Evolutionary conservation across 2,113 vertebrate genomes (phyloP).

Genomic region (Piaya cayana): DNA sequence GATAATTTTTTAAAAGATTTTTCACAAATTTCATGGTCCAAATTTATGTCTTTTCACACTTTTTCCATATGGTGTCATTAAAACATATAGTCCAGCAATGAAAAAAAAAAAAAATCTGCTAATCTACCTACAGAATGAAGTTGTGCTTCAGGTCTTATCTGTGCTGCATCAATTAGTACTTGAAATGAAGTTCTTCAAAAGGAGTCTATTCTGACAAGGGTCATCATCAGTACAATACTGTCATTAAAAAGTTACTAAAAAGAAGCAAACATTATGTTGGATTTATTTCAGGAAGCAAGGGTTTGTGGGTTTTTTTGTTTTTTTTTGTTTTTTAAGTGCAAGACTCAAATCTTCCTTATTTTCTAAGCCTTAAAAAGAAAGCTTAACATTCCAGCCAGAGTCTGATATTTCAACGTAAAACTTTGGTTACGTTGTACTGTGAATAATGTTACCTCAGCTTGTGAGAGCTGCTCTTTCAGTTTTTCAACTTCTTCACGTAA

Average conservation of each 20-base stretch:
- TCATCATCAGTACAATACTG: background rate
- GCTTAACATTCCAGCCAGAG: background rate
- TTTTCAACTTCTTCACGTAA: conserved; percentile 97
- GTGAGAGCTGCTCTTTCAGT: conserved; percentile 91
- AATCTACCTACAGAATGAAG: background rate
- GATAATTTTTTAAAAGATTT: background rate
- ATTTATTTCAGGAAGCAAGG: background rate
- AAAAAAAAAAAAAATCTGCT: background rate
- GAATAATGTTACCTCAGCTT: conserved; percentile 86
- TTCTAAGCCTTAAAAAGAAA: background rate
- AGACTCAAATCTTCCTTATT: background rate
- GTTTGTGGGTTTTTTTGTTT: background rate
- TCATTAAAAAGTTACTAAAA: background rate
- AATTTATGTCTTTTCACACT: background rate
- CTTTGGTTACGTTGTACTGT: background rate
- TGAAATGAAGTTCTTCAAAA: background rate
- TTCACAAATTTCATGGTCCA: background rate
- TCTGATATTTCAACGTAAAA: background rate
- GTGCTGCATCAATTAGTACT: background rate
- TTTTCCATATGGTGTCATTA: background rate
- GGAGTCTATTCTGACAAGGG: background rate
- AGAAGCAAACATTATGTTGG: background rate
- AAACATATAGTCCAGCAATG: background rate
- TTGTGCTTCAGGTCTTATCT: background rate
- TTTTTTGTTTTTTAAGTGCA: background rate